These are phyloP conservation scores for Platycnemis pennipes DNA, from an alignment of 2,888 invertebrate species.

Conservation along the genomic window DNA sequence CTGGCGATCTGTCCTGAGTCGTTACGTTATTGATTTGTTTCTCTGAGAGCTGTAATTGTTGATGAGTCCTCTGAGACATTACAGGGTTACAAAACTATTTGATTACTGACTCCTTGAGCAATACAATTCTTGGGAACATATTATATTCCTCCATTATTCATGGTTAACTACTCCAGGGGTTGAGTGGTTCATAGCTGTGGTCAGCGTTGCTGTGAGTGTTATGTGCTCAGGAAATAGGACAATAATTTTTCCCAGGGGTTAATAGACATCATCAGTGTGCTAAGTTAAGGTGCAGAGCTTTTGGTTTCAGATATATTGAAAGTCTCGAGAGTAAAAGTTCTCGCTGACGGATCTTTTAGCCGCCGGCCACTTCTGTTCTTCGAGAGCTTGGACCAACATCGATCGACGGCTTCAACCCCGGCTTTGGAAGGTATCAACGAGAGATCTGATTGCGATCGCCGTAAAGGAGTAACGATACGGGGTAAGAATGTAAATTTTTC, in stretches of 20 bases:
- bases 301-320: not conserved
- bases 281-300: not conserved
- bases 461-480: not conserved
- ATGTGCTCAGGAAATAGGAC: not conserved
- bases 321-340: not conserved
- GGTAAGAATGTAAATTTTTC: constrained; percentile 1
- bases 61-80: not conserved
- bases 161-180: not conserved
- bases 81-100: not conserved
- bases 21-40: constrained; percentile 37
- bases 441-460: not conserved
- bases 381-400: constrained; percentile 36
- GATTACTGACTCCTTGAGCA: not conserved
- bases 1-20: not conserved
- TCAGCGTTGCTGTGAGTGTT: not conserved
- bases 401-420: constrained; percentile 19
- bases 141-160: constrained; percentile 22
- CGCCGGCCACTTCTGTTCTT: not conserved
- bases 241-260: not conserved
- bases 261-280: not conserved
- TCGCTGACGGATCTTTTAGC: not conserved
- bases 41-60: not conserved
- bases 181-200: not conserved
- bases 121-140: not conserved
- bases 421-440: constrained; percentile 6